phyloP scores from a whole-genome alignment of 2,113 vertebrate species.

The Parus major region DNA sequence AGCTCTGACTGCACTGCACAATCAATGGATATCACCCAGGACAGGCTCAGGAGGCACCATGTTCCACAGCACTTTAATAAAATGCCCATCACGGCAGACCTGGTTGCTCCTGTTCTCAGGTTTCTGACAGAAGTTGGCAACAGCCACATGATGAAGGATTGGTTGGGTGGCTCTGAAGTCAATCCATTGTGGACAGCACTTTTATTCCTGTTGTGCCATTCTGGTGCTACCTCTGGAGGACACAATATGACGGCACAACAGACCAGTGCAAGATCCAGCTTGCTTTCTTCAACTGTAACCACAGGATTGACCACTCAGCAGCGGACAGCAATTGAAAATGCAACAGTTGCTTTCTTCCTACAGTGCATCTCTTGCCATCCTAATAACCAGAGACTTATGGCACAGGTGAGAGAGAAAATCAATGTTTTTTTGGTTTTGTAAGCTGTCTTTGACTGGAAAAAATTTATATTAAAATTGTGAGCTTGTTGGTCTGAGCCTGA shows the following conservation, averaged over 20 bases:
- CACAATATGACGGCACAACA: conserved; percentile 67
- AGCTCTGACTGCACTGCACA: conserved; percentile 84
- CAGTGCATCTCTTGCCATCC: conserved; percentile 99
- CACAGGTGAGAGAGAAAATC: conserved; percentile 77
- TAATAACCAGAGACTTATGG: conserved; percentile 97
- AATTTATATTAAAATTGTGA: background rate
- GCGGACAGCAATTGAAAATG: conserved; percentile 95
- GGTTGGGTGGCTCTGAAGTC: conserved; percentile 95
- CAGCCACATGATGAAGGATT: conserved; percentile 98
- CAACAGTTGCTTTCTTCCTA: conserved; percentile 95
- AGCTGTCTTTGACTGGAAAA: background rate
- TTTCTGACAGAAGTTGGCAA: conserved; percentile 97
- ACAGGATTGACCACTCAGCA: conserved; percentile 92
- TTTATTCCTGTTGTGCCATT: conserved; percentile 95
- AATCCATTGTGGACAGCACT: conserved; percentile 96
- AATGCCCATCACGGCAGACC: conserved; percentile 86
- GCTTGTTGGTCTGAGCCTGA: background rate
- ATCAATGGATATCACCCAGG: conserved; percentile 74
- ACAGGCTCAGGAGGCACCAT: conserved; percentile 78
- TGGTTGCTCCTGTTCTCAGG: conserved; percentile 92
- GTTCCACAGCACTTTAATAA: conserved; percentile 79
- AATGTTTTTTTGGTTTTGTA: background rate
- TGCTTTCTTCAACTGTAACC: conserved; percentile 77
- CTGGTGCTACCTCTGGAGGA: conserved; percentile 84
- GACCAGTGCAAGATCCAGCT: conserved; percentile 75